A percentile compares a stretch with the other conserved stretches of the same genome.
These are phyloP conservation scores for Sphaerophoria rueppellii DNA, from an alignment of 2,888 invertebrate genomes.

Conservation along the genomic window DNA sequence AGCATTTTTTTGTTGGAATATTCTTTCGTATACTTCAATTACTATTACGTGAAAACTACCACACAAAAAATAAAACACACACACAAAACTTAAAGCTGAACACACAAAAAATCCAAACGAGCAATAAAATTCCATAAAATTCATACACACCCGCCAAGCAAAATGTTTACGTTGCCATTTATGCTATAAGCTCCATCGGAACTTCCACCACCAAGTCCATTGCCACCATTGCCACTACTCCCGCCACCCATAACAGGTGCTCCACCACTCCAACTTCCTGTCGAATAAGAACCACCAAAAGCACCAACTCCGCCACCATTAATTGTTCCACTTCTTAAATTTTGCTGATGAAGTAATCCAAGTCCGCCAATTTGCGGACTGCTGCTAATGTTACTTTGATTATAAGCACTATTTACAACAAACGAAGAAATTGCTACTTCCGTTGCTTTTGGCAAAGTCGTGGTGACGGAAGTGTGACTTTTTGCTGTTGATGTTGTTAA, in stretches of 20 bases:
- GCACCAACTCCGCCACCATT: conserved; percentile 69
- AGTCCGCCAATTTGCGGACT: conserved; percentile 82
- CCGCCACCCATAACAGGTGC: conserved; percentile 75
- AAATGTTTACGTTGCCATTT: conserved; percentile 87
- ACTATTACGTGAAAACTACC: neutral
- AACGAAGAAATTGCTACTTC: conserved; percentile 50
- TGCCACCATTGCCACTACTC: conserved; percentile 70
- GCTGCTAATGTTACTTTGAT: conserved; percentile 82
- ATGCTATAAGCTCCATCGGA: conserved; percentile 78
- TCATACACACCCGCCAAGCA: conserved; percentile 89
- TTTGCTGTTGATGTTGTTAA: conserved; percentile 66
- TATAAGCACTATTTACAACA: conserved; percentile 51
- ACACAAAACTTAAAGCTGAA: neutral
- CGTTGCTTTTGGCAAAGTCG: conserved; percentile 61
- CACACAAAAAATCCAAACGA: neutral
- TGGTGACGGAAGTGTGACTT: conserved; percentile 36
- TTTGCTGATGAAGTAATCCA: conserved; percentile 79
- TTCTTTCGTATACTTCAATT: neutral
- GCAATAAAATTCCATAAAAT: conserved; percentile 13
- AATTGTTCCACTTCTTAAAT: conserved; percentile 75
- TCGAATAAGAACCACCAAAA: conserved; percentile 49
- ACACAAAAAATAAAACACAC: conserved; percentile 7
- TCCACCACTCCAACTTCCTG: conserved; percentile 74
- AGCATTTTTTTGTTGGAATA: neutral
- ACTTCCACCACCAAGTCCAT: conserved; percentile 63